Evolutionary conservation across 2,113 vertebrate genomes (phyloP), one percentile per base, ranked within the genome.

Genomic region (Fulica atra): DNA sequence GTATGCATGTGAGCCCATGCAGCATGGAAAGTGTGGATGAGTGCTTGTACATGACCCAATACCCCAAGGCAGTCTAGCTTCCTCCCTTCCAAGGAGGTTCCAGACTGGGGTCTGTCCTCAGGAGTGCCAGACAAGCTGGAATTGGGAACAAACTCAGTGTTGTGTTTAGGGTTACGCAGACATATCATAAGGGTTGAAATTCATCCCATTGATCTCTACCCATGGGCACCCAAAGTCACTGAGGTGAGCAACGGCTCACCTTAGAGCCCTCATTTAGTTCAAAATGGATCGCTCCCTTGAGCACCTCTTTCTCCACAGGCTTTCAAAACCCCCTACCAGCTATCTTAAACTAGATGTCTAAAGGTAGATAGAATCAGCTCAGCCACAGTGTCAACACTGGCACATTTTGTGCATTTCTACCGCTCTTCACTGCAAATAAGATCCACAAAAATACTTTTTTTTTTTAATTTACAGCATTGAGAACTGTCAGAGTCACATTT

Each of bases 91-190:
- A n/a, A 36, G 18, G 4, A 36, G 7, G 5, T 81, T 11, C 28
- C 36, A 44, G 46, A 14, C 7, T 11, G 29, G 7, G 2, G 23
- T 51, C 57, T 74, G 9, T 50, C 4, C 36, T 54, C 1, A 0
- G 61, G 26, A 40, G 11, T 29, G 23, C 15, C 20, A 73, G 23
- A 7, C 53, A 36, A 56, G 20, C 24, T 84, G 40, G 20, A 14
- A 40, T 61, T 59, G 36, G 65, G 54, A 83, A 57, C 29, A 35
- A 81, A 40, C 15, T 83, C 63, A 65, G 13, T 6, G 8, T 6
- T 1, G 10, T 35, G 11, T 38, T 78, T 44, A 20, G 8, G 12
- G 31, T 66, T 57, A 13, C 3, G 3, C 6, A 54, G 54, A 20
- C 42, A 50, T 25, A 46, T 59, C 1, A 0, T 26, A 40, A 59